Evolutionary conservation across 2,888 invertebrate species (phyloP).

Genomic region (Chaetogeoica ovagalla): DNA sequence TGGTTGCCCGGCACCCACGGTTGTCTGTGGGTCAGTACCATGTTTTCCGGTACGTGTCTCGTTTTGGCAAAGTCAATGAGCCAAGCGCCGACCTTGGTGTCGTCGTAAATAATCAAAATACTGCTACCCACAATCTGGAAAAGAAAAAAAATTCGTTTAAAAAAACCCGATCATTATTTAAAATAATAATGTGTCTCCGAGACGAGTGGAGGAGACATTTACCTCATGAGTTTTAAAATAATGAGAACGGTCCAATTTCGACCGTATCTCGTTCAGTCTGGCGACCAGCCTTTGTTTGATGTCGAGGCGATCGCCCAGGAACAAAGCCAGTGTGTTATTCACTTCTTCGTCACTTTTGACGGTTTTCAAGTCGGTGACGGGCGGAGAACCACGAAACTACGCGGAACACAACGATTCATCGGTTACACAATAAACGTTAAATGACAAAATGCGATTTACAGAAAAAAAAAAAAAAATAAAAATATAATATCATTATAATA

Average conservation of each 20-base stretch:
- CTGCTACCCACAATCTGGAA: conserved; percentile 82
- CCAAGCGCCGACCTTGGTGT: conserved; percentile 87
- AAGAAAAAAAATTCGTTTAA: not conserved
- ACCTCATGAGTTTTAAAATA: conserved; percentile 87
- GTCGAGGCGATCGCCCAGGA: conserved; percentile 70
- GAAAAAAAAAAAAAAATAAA: not conserved
- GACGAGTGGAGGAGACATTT: conserved; percentile 52
- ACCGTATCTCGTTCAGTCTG: conserved; percentile 76
- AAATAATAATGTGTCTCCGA: not conserved
- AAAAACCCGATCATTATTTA: not conserved
- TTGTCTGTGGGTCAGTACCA: conserved; percentile 74
- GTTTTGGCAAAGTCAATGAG: conserved; percentile 97
- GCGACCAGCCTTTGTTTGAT: conserved; percentile 71
- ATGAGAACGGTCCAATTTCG: conserved; percentile 78
- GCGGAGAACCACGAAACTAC: conserved; percentile 74
- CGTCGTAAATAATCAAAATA: conserved; percentile 90
- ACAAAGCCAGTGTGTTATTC: conserved; percentile 72
- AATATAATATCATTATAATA: conserved; percentile 56
- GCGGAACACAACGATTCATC: not conserved
- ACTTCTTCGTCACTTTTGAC: conserved; percentile 79
- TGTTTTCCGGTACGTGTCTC: conserved; percentile 70
- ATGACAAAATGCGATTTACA: not conserved
- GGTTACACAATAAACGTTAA: too few relatives aligned
- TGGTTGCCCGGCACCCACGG: conserved; percentile 92
- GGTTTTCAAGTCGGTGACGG: conserved; percentile 85